Percentiles rank a stretch among this genome's conserved stretches.
Evolutionary conservation across 1,140 invertebrate species (phyloP).

Genomic region (Cydia amplana): DNA sequence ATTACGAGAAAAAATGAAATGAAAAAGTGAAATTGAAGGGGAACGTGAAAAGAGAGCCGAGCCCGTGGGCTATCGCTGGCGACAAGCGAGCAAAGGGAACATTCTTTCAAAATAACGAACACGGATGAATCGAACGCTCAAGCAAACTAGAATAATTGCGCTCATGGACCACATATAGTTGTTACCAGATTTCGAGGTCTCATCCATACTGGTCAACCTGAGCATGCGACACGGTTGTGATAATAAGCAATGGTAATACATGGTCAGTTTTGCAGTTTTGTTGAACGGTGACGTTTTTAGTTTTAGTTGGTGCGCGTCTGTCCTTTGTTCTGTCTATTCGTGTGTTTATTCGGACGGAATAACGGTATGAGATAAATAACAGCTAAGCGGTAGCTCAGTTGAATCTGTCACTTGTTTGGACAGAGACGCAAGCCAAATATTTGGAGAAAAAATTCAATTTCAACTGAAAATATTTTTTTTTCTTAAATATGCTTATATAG

Average conservation of each 20-base stretch:
- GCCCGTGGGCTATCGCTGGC: constrained; percentile 44
- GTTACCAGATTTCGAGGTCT: neutral
- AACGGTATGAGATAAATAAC: constrained; percentile 51
- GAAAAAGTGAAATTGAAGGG: constrained; percentile 49
- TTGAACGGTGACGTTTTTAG: constrained; percentile 41
- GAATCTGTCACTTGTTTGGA: constrained; percentile 18
- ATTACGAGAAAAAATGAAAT: constrained; percentile 46
- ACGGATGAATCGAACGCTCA: neutral
- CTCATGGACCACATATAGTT: neutral
- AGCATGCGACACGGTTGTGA: neutral
- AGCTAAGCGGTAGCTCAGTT: constrained; percentile 36
- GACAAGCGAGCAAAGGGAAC: constrained; percentile 34
- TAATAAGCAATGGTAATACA: neutral
- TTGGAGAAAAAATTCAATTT: constrained; percentile 35
- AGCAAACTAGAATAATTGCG: neutral
- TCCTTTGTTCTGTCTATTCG: constrained; percentile 51
- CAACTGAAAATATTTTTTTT: constrained; percentile 14
- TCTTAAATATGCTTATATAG: constrained; percentile 5
- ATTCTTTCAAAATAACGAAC: constrained; percentile 3
- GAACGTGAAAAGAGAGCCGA: constrained; percentile 44
- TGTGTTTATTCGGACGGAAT: constrained; percentile 50
- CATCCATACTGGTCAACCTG: neutral
- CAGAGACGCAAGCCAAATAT: constrained; percentile 6
- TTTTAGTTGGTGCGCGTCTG: constrained; percentile 43
- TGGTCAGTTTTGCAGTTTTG: constrained; percentile 34